Evolutionary conservation across 2,113 vertebrate species (phyloP).

Genomic region (Trematomus loennbergii): DNA sequence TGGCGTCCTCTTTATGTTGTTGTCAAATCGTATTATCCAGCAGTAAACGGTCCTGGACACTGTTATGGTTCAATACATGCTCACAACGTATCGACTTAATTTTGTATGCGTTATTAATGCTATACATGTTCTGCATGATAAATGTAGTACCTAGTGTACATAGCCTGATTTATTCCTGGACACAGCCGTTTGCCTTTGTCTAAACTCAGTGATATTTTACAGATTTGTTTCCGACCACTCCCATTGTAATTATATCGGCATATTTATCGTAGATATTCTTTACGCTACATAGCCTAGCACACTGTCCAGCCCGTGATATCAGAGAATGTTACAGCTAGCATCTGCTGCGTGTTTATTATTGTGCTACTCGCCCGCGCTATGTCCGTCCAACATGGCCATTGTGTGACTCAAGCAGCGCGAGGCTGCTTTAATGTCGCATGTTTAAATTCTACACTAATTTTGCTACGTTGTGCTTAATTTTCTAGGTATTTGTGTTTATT

Average conservation of each 20-base stretch:
- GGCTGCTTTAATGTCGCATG: slow-evolving; percentile 11
- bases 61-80: not conserved
- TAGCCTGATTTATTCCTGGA: not conserved
- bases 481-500: not conserved
- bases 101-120: not conserved
- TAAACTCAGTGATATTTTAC: not conserved
- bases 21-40: slow-evolving; percentile 12
- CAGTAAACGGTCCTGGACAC: not conserved
- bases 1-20: slow-evolving; percentile 16
- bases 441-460: not conserved
- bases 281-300: not conserved
- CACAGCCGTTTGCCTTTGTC: slow-evolving; percentile 36
- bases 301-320: not conserved
- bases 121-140: not conserved
- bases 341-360: slow-evolving; percentile 35
- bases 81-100: not conserved
- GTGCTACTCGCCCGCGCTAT: not conserved
- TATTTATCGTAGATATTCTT: not conserved
- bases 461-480: not conserved
- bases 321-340: slow-evolving; percentile 34
- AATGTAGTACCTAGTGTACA: not conserved
- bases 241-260: not conserved
- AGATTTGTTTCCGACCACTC: not conserved
- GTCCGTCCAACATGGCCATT: not conserved
- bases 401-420: not conserved